Conservation (phyloP, 2,888 invertebrate species). For the Patella ulyssiponensis region DNA sequence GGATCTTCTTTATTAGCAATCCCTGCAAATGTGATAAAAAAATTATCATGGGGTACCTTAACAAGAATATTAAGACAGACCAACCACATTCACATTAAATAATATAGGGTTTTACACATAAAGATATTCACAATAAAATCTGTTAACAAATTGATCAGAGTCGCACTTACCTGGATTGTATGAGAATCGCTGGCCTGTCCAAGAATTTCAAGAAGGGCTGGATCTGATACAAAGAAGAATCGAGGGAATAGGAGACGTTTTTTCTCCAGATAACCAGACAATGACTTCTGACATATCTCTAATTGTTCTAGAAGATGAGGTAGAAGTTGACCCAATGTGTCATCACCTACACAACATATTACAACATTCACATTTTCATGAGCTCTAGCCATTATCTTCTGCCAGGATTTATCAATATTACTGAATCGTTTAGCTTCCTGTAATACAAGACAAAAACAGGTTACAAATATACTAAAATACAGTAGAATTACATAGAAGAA, state of each 20-base stretch:
- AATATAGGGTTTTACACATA: too few relatives aligned
- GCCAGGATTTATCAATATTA: constrained; percentile 98
- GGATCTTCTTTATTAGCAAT: too few relatives aligned
- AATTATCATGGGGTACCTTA: too few relatives aligned
- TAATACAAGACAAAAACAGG: neutral
- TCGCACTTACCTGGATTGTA: constrained; percentile 70
- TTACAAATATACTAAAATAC: neutral
- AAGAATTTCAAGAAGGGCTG: constrained; percentile 72
- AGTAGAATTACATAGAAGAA: neutral
- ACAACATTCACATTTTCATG: constrained; percentile 97
- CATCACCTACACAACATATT: constrained; percentile 95
- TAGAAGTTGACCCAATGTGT: constrained; percentile 88
- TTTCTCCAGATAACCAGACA: constrained; percentile 81
- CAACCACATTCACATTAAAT: too few relatives aligned
- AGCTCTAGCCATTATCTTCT: constrained; percentile 91
- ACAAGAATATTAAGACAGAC: too few relatives aligned
- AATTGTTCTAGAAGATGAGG: constrained; percentile 96
- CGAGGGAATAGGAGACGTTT: constrained; percentile 72
- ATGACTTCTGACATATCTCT: constrained; percentile 95
- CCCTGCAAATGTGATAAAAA: too few relatives aligned
- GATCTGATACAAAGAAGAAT: constrained; percentile 74
- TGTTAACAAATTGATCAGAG: too few relatives aligned
- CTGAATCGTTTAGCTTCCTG: constrained; percentile 79
- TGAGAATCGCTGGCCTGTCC: constrained; percentile 73
- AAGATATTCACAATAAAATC: too few relatives aligned